A percentile compares a stretch with the other conserved stretches of the same genome.
Evolutionary conservation across 2,888 invertebrate species (phyloP).

Genomic region (Synergus laeviventris): DNA sequence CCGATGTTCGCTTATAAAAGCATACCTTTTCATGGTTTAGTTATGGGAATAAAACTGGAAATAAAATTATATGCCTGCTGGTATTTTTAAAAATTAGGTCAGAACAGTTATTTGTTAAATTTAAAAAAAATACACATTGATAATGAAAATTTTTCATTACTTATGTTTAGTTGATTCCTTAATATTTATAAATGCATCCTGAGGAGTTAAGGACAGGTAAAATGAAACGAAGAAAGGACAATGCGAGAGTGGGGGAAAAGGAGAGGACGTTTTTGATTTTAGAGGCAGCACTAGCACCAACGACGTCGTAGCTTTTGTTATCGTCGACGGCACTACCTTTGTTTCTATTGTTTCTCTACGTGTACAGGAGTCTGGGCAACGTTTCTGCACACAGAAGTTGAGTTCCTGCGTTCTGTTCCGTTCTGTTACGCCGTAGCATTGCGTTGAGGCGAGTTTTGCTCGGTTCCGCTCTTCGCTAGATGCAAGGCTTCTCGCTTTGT

Average conservation of each 20-base stretch:
- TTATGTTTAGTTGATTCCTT: too few species aligned
- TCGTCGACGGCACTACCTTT: constrained; percentile 52
- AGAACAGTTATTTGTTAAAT: constrained; percentile 4
- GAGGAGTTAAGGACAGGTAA: background rate
- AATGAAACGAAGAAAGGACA: constrained; percentile 8
- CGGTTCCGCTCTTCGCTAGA: constrained; percentile 61
- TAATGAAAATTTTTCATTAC: too few species aligned
- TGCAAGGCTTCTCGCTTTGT: constrained; percentile 67
- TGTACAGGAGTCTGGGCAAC: constrained; percentile 52
- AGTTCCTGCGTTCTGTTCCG: constrained; percentile 51
- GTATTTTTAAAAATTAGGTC: background rate
- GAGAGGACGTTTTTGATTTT: constrained; percentile 53
- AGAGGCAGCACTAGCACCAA: constrained; percentile 54
- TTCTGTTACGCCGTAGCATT: constrained; percentile 34
- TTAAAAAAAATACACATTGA: too few species aligned
- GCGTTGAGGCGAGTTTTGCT: constrained; percentile 53
- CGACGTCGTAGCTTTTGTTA: constrained; percentile 58
- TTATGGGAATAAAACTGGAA: background rate
- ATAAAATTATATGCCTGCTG: constrained; percentile 22
- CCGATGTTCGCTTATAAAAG: constrained; percentile 22
- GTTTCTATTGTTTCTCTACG: constrained; percentile 53
- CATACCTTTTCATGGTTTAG: constrained; percentile 11
- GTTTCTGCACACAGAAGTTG: constrained; percentile 50
- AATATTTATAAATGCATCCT: background rate
- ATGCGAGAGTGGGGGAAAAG: constrained; percentile 43